Conservation (phyloP, 2,888 invertebrate genomes). For the Dasysyrphus albostriatus region DNA sequence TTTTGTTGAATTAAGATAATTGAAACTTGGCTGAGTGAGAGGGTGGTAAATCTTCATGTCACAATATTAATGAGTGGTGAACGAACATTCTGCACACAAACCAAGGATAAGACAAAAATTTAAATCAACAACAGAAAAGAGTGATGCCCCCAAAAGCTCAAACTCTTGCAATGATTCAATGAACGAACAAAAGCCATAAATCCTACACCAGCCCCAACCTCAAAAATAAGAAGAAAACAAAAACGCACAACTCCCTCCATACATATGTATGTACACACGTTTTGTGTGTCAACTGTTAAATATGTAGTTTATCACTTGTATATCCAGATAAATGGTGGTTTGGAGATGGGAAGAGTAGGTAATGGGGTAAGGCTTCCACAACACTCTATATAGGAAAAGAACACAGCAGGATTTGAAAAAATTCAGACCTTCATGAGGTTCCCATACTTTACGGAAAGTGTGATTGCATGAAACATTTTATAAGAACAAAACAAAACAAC, state of each 20-base stretch:
- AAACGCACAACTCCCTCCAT: slow-evolving; percentile 3
- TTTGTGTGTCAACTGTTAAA: not conserved
- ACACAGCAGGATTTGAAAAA: slow-evolving; percentile 51
- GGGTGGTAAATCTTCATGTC: slow-evolving; percentile 65
- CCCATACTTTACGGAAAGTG: not conserved
- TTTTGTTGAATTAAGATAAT: slow-evolving; percentile 65
- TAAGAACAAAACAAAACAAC: slow-evolving; percentile 22
- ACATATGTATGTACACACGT: too few species aligned
- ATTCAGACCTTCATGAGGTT: slow-evolving; percentile 23
- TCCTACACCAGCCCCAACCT: slow-evolving; percentile 27
- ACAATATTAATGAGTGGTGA: slow-evolving; percentile 71
- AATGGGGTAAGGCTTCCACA: not conserved
- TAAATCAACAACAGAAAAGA: slow-evolving; percentile 55
- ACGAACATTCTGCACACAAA: slow-evolving; percentile 40
- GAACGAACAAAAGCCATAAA: slow-evolving; percentile 46
- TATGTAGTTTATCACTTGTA: not conserved
- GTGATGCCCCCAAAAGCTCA: not conserved
- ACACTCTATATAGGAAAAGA: slow-evolving; percentile 28
- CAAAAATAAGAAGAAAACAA: not conserved
- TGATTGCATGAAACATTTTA: slow-evolving; percentile 39
- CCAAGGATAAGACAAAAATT: slow-evolving; percentile 31
- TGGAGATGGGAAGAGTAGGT: not conserved
- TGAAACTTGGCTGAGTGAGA: too few species aligned
- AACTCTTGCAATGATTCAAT: slow-evolving; percentile 2
- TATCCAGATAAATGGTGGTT: not conserved